These are phyloP conservation scores for Troilus luridus DNA, from an alignment of 2,888 invertebrate genomes.

Conservation along the genomic window DNA sequence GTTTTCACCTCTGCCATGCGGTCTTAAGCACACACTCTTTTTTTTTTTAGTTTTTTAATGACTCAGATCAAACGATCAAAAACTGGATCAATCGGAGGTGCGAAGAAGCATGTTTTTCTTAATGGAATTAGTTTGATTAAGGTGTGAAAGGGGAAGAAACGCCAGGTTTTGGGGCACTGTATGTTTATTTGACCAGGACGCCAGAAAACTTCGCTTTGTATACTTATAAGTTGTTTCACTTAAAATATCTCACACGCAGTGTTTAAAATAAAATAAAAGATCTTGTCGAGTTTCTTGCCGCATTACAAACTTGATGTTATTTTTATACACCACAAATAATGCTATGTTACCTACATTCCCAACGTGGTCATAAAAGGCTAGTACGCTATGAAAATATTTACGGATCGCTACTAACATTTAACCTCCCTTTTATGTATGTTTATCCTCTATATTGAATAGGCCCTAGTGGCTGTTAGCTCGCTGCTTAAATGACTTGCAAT, in stretches of 20 bases:
- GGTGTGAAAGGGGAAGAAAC: too few species aligned
- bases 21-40: too few species aligned
- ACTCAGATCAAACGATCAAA: too few species aligned
- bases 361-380: neutral
- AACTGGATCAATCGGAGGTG: too few species aligned
- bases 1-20: too few species aligned
- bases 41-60: too few species aligned
- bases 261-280: neutral
- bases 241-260: neutral
- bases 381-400: neutral
- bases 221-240: neutral
- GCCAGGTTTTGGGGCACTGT: too few species aligned
- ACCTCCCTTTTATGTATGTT: neutral
- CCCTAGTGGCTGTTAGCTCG: neutral
- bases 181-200: too few species aligned
- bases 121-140: too few species aligned
- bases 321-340: neutral
- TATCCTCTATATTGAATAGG: neutral
- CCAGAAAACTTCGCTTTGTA: too few species aligned
- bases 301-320: neutral
- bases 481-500: neutral
- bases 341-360: neutral
- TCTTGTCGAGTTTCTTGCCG: neutral
- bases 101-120: too few species aligned
- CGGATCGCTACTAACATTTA: neutral